Evolutionary conservation across 2,113 vertebrate species (phyloP), one percentile per base, ranked within the genome.

Genomic region (Ptilonorhynchus violaceus): DNA sequence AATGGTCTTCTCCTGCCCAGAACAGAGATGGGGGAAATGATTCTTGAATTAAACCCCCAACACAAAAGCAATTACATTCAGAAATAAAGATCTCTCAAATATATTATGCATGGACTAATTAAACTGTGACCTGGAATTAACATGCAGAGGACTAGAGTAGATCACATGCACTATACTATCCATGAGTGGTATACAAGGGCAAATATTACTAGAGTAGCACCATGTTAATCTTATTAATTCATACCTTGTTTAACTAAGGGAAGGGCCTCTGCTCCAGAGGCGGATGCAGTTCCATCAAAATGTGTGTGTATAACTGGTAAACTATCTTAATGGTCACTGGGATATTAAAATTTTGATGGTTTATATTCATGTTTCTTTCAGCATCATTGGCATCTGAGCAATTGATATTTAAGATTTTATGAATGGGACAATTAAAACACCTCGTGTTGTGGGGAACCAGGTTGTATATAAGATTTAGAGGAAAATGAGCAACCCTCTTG

Each of bases 161-260:
- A 87, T 85, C 82, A 72, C 68, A 85, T 85, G 94, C 74, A 91
- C 67, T 95, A 88, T 63, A 92, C 73, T 55, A 79, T 84, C 84
- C 87, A 95, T 12, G 81, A 97, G 85, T 62, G 30, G 91, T 96
- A 94, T 89, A 96, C 94, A 96, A 97, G 90, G 93, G 69, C 77
- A 95, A 95, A 91, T 59, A 93, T 76, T 84, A 96, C 81, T 91
- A 66, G 62, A 91, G 92, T 81, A 87, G 81, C 93, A 81, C 17
- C 79, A 23, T 41, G 73, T 92, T 96, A 96, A 95, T 96, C 91
- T 94, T 95, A 72, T 93, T 97, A 96, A 97, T 95, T 96, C 82
- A 41, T 90, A 79, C 47, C 91, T 97, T 96, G 89, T 97, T 96
- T 93, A 70, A 80, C 21, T 84, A 91, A 80, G 21, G 46, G 20